Percentiles rank a stretch among this genome's conserved stretches.
phyloP scores from a whole-genome alignment of 1,140 invertebrate species.

The Pectinophora gossypiella region DNA sequence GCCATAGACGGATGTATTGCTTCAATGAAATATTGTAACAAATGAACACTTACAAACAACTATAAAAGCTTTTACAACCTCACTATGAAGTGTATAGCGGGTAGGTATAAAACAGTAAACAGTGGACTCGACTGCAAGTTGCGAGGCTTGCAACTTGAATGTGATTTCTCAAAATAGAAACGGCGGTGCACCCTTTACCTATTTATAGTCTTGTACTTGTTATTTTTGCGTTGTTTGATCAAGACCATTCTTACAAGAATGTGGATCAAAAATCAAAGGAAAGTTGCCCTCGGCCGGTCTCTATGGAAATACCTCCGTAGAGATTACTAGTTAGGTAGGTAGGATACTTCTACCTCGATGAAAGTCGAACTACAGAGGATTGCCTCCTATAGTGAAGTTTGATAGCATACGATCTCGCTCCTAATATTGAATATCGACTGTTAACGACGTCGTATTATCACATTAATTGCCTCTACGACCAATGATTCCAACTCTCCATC shows the following conservation, averaged over 20 bases:
- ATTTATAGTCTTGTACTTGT: background rate
- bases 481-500: too few relatives aligned
- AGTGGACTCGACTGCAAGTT: background rate
- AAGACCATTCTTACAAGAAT: background rate
- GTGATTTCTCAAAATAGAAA: constrained; percentile 2
- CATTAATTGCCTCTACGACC: too few relatives aligned
- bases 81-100: background rate
- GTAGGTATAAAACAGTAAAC: background rate
- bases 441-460: too few relatives aligned
- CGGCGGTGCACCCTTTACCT: background rate
- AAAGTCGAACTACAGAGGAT: background rate
- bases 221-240: background rate
- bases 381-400: too few relatives aligned
- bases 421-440: too few relatives aligned
- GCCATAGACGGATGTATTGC: too few relatives aligned
- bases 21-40: background rate
- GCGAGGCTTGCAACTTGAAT: background rate
- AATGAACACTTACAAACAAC: background rate
- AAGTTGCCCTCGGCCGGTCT: constrained; percentile 13
- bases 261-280: constrained; percentile 4
- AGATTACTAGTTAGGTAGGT: constrained; percentile 26
- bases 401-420: too few relatives aligned
- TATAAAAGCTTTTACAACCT: background rate
- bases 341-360: too few relatives aligned
- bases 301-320: constrained; percentile 19